Conservation (phyloP, 2,888 invertebrate genomes). For the Polydrusus cervinus region DNA sequence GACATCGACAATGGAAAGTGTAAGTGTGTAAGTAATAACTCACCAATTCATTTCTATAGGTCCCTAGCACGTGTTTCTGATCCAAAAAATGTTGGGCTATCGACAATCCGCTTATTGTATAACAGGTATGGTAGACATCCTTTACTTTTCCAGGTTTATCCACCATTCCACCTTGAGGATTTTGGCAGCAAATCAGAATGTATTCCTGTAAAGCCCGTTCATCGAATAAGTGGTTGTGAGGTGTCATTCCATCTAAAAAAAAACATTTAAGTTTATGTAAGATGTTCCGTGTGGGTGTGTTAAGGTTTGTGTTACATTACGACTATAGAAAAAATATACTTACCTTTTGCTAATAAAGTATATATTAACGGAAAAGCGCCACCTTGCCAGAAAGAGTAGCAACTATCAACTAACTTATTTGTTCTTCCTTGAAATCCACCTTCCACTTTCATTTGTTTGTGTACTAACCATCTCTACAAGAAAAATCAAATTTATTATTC, state of each 20-base stretch:
- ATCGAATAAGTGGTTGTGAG: slow-evolving; percentile 84
- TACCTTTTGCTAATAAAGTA: slow-evolving; percentile 76
- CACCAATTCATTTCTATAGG: slow-evolving; percentile 80
- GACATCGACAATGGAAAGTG: too few species aligned
- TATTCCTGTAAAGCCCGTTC: slow-evolving; percentile 95
- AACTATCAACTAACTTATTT: slow-evolving; percentile 98
- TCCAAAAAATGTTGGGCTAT: slow-evolving; percentile 85
- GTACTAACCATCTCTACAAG: slow-evolving; percentile 86
- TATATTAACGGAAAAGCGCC: slow-evolving; percentile 92
- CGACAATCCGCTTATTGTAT: slow-evolving; percentile 94
- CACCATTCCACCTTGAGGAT: slow-evolving; percentile 88
- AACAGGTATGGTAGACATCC: slow-evolving; percentile 98
- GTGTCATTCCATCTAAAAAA: slow-evolving; percentile 68
- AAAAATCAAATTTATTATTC: slow-evolving; percentile 32
- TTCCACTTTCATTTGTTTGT: slow-evolving; percentile 94
- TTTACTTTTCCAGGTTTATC: slow-evolving; percentile 96
- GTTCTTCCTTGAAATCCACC: slow-evolving; percentile 98
- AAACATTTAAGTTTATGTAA: slow-evolving; percentile 13
- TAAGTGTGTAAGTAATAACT: too few species aligned
- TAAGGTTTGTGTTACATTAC: too few species aligned
- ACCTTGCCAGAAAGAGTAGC: slow-evolving; percentile 99
- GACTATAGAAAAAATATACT: slow-evolving; percentile 15
- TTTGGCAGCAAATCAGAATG: slow-evolving; percentile 93
- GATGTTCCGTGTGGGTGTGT: not conserved
- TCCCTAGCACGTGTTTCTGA: slow-evolving; percentile 77